These are phyloP conservation scores for Gobio occitaniae DNA, from an alignment of 2,797 vertebrate genomes.

Conservation along the genomic window DNA sequence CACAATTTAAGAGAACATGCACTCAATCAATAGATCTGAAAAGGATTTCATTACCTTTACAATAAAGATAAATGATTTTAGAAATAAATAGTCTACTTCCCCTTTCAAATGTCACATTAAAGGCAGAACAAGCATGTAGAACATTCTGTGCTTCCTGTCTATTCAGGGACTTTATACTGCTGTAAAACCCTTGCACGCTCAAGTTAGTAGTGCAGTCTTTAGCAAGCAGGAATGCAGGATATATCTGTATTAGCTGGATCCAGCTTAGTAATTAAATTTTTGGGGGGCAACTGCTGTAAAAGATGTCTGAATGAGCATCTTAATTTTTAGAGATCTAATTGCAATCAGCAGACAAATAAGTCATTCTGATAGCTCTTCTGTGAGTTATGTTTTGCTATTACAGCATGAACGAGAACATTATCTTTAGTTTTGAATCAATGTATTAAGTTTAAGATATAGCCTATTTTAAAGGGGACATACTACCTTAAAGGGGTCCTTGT, in stretches of 20 bases:
- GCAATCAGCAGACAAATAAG: not conserved
- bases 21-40: not conserved
- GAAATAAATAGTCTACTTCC: not conserved
- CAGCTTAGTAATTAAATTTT: not conserved
- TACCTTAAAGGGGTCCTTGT: not conserved
- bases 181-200: not conserved
- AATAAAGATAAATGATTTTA: conserved; percentile 7
- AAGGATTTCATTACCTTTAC: not conserved
- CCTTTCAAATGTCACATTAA: not conserved
- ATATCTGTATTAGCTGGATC: not conserved
- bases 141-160: not conserved
- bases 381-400: not conserved
- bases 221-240: not conserved
- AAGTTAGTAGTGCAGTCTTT: conserved; percentile 15
- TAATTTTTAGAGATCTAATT: not conserved
- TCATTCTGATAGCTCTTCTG: not conserved
- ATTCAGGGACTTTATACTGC: not conserved
- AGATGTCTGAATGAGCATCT: not conserved
- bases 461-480: not conserved
- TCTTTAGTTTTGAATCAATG: not conserved
- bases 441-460: not conserved
- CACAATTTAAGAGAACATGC: not conserved
- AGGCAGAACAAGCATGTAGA: not conserved
- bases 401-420: not conserved
- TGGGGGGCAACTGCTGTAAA: not conserved